phyloP scores from a whole-genome alignment of 2,113 vertebrate species.

The Xyrauchen texanus region DNA sequence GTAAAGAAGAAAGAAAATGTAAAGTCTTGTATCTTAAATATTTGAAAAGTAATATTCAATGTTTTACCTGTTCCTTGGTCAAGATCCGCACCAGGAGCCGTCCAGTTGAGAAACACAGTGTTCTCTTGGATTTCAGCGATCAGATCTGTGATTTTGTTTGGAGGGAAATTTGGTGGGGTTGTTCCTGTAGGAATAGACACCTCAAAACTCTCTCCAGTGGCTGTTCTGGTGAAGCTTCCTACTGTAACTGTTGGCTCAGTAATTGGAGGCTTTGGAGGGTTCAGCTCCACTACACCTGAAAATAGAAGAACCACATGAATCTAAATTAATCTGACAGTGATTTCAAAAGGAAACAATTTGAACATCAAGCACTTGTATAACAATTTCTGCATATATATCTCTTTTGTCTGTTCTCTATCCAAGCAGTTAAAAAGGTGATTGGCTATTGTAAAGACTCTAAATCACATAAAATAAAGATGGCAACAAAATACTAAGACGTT shows the following conservation, averaged over 20 bases:
- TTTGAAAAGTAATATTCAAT: neutral
- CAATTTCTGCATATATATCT: no score
- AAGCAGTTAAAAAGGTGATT: no score
- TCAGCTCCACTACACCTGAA: conserved; percentile 68
- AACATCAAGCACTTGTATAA: no score
- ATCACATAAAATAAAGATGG: neutral
- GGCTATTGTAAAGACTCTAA: no score
- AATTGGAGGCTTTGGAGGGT: conserved; percentile 57
- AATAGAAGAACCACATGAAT: neutral
- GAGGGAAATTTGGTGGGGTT: conserved; percentile 62
- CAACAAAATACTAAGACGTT: no score
- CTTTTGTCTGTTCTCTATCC: no score
- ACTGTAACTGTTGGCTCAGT: conserved; percentile 38
- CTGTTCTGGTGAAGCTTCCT: conserved; percentile 61
- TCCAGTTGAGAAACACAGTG: conserved; percentile 65
- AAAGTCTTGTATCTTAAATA: no score
- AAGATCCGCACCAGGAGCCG: conserved; percentile 68
- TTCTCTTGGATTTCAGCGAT: conserved; percentile 57
- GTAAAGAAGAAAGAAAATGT: no score
- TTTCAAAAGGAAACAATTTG: no score
- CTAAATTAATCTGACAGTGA: no score
- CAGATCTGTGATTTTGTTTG: conserved; percentile 70
- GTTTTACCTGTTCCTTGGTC: conserved; percentile 67
- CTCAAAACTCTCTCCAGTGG: conserved; percentile 63
- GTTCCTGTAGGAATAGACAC: conserved; percentile 14